Evolutionary conservation across 2,888 invertebrate genomes (phyloP).

Genomic region (Cacoxenus indagator): DNA sequence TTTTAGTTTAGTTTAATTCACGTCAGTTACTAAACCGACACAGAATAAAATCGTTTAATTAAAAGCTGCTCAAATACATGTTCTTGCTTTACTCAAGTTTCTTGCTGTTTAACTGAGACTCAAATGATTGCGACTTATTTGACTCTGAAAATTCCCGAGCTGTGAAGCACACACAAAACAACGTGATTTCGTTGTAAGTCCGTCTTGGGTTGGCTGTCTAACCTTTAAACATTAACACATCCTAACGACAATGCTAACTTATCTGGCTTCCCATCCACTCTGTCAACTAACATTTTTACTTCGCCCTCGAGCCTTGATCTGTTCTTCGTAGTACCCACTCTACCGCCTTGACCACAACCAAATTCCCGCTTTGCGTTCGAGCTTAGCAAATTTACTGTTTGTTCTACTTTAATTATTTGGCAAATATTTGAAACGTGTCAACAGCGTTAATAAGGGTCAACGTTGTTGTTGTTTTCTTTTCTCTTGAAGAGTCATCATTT

Average conservation of each 20-base stretch:
- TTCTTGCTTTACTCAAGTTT: background rate
- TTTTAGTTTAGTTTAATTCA: too few relatives aligned
- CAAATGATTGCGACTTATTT: background rate
- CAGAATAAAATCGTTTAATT: too few relatives aligned
- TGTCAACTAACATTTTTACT: background rate
- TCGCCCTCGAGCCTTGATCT: background rate
- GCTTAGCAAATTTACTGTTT: background rate
- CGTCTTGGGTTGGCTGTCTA: background rate
- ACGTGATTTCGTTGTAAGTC: background rate
- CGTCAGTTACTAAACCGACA: too few relatives aligned
- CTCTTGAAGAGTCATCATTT: constrained; percentile 3
- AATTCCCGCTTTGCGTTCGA: background rate
- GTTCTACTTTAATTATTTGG: constrained; percentile 56
- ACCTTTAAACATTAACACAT: background rate
- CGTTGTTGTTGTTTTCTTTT: constrained; percentile 42
- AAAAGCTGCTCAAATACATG: too few relatives aligned
- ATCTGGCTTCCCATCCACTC: background rate
- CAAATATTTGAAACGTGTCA: constrained; percentile 53
- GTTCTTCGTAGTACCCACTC: background rate
- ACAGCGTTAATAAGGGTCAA: constrained; percentile 46
- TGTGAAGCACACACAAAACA: background rate
- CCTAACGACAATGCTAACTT: background rate
- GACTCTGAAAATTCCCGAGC: background rate
- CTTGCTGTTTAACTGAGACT: background rate
- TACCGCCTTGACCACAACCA: background rate